Percentiles rank a stretch among this genome's conserved stretches.
These are phyloP conservation scores for Cheiracanthium punctorium DNA, from an alignment of 2,888 invertebrate species.

Conservation along the genomic window DNA sequence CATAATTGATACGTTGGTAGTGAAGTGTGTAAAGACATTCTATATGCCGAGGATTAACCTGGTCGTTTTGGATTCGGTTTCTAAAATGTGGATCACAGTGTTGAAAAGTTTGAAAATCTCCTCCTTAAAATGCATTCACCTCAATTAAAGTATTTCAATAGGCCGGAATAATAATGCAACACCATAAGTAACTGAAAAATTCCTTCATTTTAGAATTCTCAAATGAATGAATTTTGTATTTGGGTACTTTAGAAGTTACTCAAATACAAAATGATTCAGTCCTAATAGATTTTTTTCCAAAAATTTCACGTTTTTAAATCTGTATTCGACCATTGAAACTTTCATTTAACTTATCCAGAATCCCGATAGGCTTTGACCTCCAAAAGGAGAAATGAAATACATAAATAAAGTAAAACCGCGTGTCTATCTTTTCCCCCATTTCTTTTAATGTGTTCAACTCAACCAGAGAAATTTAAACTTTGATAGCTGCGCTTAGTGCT, in stretches of 20 bases:
- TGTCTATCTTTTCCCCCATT: background rate
- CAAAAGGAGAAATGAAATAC: background rate
- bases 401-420: background rate
- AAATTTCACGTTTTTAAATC: background rate
- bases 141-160: no score
- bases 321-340: background rate
- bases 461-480: constrained; percentile 8
- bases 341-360: background rate
- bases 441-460: background rate
- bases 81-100: no score
- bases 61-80: no score
- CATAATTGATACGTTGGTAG: no score
- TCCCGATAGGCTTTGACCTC: background rate
- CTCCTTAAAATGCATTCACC: no score
- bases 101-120: no score
- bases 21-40: no score
- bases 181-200: no score
- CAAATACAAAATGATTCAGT: background rate
- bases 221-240: no score
- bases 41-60: no score
- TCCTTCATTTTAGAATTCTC: no score
- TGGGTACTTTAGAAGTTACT: constrained; percentile 1
- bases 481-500: constrained; percentile 8
- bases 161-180: no score
- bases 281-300: background rate